Evolutionary conservation across 2,797 vertebrate species (phyloP).

Genomic region (Aselliscus stoliczkanus): DNA sequence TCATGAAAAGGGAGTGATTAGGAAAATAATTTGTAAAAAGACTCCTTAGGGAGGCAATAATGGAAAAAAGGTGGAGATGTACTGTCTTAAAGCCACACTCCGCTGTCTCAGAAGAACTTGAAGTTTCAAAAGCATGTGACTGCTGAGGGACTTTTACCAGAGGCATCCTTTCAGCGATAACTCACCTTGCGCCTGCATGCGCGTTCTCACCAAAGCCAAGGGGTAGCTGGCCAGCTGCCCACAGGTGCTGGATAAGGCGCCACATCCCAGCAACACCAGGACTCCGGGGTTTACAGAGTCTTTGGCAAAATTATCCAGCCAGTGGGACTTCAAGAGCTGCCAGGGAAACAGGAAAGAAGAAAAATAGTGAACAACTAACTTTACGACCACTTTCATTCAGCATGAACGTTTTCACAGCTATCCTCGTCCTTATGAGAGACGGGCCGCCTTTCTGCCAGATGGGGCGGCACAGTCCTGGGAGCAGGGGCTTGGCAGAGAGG

Average conservation of each 20-base stretch:
- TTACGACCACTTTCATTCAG: background rate
- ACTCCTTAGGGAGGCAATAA: background rate
- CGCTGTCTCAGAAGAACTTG: background rate
- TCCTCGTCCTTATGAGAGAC: background rate
- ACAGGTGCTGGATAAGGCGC: constrained; percentile 92
- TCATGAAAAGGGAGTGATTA: background rate
- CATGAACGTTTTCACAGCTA: background rate
- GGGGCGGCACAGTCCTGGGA: rapidly evolving
- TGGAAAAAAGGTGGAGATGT: background rate
- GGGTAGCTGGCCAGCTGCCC: constrained; percentile 95
- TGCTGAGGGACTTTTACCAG: background rate
- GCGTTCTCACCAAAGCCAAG: constrained; percentile 91
- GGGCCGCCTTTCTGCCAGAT: background rate
- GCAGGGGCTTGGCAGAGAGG: background rate
- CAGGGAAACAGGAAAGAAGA: constrained; percentile 39
- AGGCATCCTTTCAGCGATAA: background rate
- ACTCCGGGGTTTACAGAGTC: constrained; percentile 93
- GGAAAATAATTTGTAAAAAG: background rate
- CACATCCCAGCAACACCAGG: constrained; percentile 90
- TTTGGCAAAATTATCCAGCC: constrained; percentile 91
- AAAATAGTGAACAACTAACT: background rate
- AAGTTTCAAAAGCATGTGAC: background rate
- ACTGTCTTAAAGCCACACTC: background rate
- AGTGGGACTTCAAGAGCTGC: constrained; percentile 91
- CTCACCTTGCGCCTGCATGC: constrained; percentile 96